Percentiles rank a stretch among this genome's conserved stretches.
phyloP scores from a whole-genome alignment of 1,140 invertebrate genomes.

The Anastatus disparis region DNA sequence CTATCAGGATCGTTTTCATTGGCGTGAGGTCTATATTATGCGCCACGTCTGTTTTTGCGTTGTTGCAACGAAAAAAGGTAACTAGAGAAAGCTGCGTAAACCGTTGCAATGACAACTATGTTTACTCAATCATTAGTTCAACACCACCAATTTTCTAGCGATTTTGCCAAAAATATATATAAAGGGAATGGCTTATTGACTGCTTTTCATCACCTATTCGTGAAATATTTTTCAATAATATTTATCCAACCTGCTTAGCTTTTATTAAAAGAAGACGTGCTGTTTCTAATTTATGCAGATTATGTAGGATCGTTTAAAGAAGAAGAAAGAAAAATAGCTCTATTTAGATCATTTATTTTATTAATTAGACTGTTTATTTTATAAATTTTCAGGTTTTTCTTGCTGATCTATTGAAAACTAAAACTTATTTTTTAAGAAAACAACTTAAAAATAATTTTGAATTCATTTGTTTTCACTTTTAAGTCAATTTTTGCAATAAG shows the following conservation, averaged over 20 bases:
- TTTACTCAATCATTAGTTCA: conserved; percentile 12
- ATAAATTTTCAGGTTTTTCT: too few relatives aligned
- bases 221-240: conserved; percentile 20
- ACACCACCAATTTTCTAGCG: not conserved
- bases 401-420: too few relatives aligned
- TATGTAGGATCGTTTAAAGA: not conserved
- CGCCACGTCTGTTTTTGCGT: too few relatives aligned
- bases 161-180: not conserved
- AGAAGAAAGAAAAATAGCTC: too few relatives aligned
- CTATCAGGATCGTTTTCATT: not conserved
- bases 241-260: not conserved
- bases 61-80: too few relatives aligned
- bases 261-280: not conserved
- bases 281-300: not conserved
- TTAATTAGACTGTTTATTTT: too few relatives aligned
- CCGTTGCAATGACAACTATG: not conserved
- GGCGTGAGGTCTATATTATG: not conserved
- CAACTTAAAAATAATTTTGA: too few relatives aligned
- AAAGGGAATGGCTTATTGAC: not conserved
- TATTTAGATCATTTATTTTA: too few relatives aligned
- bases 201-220: not conserved
- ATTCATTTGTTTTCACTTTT: too few relatives aligned
- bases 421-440: too few relatives aligned
- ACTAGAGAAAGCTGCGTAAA: not conserved
- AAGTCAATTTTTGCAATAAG: too few relatives aligned